These are phyloP conservation scores for Dioctria rufipes DNA, from an alignment of 2,888 invertebrate genomes.

Conservation along the genomic window DNA sequence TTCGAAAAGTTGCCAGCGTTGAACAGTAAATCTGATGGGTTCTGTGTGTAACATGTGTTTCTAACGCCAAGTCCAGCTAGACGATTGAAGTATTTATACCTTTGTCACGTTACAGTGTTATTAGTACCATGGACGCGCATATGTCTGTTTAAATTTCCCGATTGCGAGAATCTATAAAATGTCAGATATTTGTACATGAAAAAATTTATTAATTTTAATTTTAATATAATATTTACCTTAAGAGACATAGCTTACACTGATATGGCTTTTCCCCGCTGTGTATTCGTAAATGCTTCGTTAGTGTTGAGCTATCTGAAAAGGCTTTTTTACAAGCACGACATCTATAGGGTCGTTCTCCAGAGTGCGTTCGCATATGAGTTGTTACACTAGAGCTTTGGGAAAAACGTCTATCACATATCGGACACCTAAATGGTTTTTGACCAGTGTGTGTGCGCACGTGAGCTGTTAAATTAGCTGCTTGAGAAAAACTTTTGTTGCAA, in stretches of 20 bases:
- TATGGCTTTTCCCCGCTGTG: constrained; percentile 93
- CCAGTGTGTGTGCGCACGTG: constrained; percentile 93
- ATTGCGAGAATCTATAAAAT: constrained; percentile 87
- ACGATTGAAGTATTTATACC: constrained; percentile 58
- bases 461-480: constrained; percentile 98
- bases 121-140: constrained; percentile 95
- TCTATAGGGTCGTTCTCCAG: constrained; percentile 98
- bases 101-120: constrained; percentile 77
- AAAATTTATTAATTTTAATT: constrained; percentile 4
- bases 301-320: constrained; percentile 97
- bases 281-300: constrained; percentile 97
- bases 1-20: neutral
- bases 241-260: constrained; percentile 95
- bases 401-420: constrained; percentile 96
- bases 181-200: neutral
- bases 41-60: neutral
- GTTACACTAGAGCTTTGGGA: constrained; percentile 97
- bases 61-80: neutral
- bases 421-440: constrained; percentile 98
- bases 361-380: constrained; percentile 99
- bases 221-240: constrained; percentile 74
- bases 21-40: neutral
- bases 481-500: constrained; percentile 97
- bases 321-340: constrained; percentile 98
- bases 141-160: constrained; percentile 98